Evolutionary conservation across 1,140 invertebrate species (phyloP), one percentile per base, ranked within the genome.

Genomic region (Sesamia nonagrioides): DNA sequence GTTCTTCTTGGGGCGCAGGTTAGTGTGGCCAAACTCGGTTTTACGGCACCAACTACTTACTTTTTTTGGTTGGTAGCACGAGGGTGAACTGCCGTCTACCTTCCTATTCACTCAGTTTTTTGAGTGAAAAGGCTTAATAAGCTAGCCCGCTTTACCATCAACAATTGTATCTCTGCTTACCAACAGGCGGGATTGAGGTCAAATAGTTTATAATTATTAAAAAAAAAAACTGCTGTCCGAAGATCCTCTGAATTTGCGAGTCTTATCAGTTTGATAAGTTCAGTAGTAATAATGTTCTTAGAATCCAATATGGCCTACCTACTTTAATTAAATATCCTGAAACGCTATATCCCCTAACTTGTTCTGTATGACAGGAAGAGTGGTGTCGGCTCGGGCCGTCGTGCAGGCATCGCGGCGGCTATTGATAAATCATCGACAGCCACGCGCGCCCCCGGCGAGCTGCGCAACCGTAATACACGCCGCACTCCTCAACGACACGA

Each of bases 1-100:
- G 98, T 99, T 99, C 99, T 99, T 99, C 96, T 99, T 99, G 88
- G 99, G 99, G 91, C 99, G 97, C 90, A 99, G 97, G 95, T 99
- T 99, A 82, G 99, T 99, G 95, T 99, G 99, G 79, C 99, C 99
- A 96, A 99, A 99, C 95, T 99, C 99, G 95, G 98, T 99, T 95
- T 99, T 99, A 81, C 99, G 97, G 95, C 99, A 99, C n/a, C n/a
- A n/a, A n/a, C n/a, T n/a, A n/a, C n/a, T n/a, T n/a, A n/a, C n/a
- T n/a, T n/a, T n/a, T n/a, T n/a, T n/a, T n/a, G n/a, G 95, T 99
- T 99, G 75, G 99, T 99, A 21, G 99, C 99, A 95, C 99, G 96
- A 75, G 98, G 99, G 94, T 99, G 99, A n/a, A n/a, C n/a, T n/a
- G n/a, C n/a, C n/a, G n/a, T n/a, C n/a, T n/a, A n/a, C n/a, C n/a